Percentiles rank a stretch among this genome's conserved stretches.
Evolutionary conservation across 2,113 vertebrate genomes (phyloP).

Genomic region (Paradoxurus hermaphroditus): DNA sequence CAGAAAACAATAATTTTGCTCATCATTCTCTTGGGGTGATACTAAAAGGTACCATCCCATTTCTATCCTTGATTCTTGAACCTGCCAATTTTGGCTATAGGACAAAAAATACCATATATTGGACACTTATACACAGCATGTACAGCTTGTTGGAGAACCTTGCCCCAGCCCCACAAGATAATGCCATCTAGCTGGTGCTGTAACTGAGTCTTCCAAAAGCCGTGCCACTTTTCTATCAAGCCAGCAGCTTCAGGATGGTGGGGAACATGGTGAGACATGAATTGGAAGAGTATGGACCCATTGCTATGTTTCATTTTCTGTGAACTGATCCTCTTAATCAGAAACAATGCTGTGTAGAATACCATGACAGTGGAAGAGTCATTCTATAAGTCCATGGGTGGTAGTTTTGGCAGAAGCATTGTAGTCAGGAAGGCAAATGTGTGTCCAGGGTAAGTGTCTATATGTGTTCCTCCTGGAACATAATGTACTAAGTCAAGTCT

Average conservation of each 20-base stretch:
- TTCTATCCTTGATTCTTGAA: background rate
- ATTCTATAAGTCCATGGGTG: background rate
- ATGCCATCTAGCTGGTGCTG: background rate
- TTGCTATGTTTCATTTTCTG: background rate
- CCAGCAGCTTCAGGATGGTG: background rate
- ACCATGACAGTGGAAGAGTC: background rate
- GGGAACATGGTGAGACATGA: background rate
- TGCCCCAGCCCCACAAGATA: background rate
- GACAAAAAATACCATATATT: background rate
- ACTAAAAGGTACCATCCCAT: background rate
- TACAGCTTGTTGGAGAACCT: background rate
- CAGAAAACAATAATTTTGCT: slow-evolving; percentile 9
- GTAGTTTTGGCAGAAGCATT: background rate
- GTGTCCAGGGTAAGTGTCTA: background rate
- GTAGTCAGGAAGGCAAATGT: background rate
- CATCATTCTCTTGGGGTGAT: background rate
- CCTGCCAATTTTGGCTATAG: background rate
- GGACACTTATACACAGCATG: background rate
- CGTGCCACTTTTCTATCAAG: background rate
- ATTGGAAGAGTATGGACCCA: background rate
- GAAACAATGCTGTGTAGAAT: background rate
- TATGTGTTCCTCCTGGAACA: background rate
- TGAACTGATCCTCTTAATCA: background rate
- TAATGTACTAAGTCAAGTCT: background rate
- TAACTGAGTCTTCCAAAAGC: background rate